Evolutionary conservation across 2,888 invertebrate species (phyloP), one percentile per base, ranked within the genome.

Genomic region (Arctia plantaginis): DNA sequence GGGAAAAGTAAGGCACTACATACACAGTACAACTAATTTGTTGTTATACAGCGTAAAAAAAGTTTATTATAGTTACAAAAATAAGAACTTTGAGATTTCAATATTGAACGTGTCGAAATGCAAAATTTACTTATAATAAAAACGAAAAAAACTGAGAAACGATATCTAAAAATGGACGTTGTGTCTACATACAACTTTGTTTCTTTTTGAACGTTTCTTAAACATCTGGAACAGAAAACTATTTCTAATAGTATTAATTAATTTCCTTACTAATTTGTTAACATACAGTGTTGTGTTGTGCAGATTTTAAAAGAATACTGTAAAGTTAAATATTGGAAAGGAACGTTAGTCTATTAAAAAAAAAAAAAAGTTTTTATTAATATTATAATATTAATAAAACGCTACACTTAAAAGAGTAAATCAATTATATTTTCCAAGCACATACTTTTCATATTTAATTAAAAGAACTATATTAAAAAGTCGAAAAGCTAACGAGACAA

Each of bases 401-500:
- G 44, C 13, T 30, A 62, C 13, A 41, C 39, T 20, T 30, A 30
- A 62, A 70, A 18, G 2, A 70, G 30, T 74, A 82, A 79, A 83
- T 84, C 79, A 76, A 82, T 83, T 70, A 82, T 70, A 82, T 74
- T 66, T 74, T 73, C 35, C 55, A 64, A 80, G 76, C 67, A 80
- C 41, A 76, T 71, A 73, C 76, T 75, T 72, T 13, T 70, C 62
- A 77, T 74, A 74, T 83, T 84, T 82, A 82, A 84, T 83, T 80
- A 80, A 79, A 80, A 69, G 55, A 41, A 30, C 51, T 47, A 59
- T 66, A 62, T 75, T 76, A 73, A 80, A 80, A 84, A 71, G 65
- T 80, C 74, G 41, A 72, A 76, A 80, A 82, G 76, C 73, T 55
- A 33, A 75, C 51, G 70, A 66, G 59, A 70, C 74, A 76, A 75